phyloP scores from a whole-genome alignment of 2,888 invertebrate species.

The Neelides folsomi region DNA sequence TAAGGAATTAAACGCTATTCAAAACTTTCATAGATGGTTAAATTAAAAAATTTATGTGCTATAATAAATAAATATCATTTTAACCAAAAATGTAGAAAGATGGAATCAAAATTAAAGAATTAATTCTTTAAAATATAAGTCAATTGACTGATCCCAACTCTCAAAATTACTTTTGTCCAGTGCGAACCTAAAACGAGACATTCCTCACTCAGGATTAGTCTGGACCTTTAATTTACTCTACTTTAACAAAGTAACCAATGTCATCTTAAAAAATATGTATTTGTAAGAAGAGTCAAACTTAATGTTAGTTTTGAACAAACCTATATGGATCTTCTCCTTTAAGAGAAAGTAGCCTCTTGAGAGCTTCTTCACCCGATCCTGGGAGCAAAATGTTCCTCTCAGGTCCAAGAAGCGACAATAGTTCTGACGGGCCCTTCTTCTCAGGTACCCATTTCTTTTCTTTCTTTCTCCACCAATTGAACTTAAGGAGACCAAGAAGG shows the following conservation, averaged over 20 bases:
- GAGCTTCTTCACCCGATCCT: constrained; percentile 83
- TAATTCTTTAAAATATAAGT: not conserved
- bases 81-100: not conserved
- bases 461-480: constrained; percentile 3
- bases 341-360: constrained; percentile 80
- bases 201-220: not conserved
- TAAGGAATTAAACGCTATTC: no score
- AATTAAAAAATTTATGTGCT: no score
- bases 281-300: no score
- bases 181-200: not conserved
- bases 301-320: constrained; percentile 37
- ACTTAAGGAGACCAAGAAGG: not conserved
- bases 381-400: constrained; percentile 67
- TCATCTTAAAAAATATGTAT: no score
- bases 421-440: constrained; percentile 9
- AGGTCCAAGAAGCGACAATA: constrained; percentile 39
- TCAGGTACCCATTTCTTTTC: not conserved
- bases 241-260: no score
- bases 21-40: no score
- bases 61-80: no score
- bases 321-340: constrained; percentile 94
- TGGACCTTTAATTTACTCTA: not conserved
- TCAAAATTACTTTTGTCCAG: not conserved
- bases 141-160: no score
- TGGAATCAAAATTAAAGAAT: not conserved